phyloP scores from a whole-genome alignment of 1,140 invertebrate species.

The Anoplolepis gracilipes region DNA sequence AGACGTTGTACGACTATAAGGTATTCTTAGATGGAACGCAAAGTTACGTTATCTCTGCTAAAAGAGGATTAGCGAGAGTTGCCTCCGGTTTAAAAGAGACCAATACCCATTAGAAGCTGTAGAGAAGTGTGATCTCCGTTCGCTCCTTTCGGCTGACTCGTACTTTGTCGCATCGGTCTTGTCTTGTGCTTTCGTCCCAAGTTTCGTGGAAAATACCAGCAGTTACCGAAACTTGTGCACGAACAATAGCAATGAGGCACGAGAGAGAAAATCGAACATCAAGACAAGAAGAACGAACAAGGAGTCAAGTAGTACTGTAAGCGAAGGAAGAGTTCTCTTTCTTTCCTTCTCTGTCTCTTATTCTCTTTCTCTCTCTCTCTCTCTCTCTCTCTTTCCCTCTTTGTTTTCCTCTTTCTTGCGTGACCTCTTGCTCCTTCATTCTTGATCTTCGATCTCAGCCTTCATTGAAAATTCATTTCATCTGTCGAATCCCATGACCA shows the following conservation, averaged over 20 bases:
- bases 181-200: slow-evolving; percentile 25
- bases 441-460: slow-evolving; percentile 42
- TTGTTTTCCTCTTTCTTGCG: background rate
- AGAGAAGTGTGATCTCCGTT: slow-evolving; percentile 50
- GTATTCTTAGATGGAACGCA: slow-evolving; percentile 72
- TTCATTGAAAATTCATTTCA: slow-evolving; percentile 81
- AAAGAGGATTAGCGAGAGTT: slow-evolving; percentile 77
- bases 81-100: slow-evolving; percentile 75
- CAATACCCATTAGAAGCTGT: slow-evolving; percentile 69
- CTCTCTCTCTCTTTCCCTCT: background rate
- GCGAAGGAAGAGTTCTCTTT: too few species aligned
- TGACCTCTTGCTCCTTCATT: background rate
- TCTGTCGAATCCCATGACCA: slow-evolving; percentile 78
- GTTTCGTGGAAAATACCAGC: slow-evolving; percentile 43
- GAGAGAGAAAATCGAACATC: slow-evolving; percentile 26
- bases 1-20: slow-evolving; percentile 69
- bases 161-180: slow-evolving; percentile 15
- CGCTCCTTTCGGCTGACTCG: slow-evolving; percentile 38
- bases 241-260: slow-evolving; percentile 41
- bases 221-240: slow-evolving; percentile 41
- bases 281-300: background rate
- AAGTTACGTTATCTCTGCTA: slow-evolving; percentile 75
- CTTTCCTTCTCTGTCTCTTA: background rate
- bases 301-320: background rate
- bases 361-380: too few species aligned